Conservation (phyloP, 2,113 vertebrate genomes). For the Plectropomus leopardus region DNA sequence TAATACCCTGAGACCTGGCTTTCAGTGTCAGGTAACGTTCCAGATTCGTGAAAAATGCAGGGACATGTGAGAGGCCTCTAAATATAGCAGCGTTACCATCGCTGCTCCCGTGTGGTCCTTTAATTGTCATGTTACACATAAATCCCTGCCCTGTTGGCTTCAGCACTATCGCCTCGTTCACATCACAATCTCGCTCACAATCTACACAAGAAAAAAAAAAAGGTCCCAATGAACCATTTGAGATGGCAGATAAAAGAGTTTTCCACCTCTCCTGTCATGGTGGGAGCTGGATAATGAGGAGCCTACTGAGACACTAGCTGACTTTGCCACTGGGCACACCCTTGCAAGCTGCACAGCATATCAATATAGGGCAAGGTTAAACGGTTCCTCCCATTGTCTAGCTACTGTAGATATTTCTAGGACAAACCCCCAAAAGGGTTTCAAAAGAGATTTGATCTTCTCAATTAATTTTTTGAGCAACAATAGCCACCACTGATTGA, state of each 20-base stretch:
- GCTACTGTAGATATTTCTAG: slow-evolving; percentile 72
- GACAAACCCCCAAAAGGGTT: slow-evolving; percentile 60
- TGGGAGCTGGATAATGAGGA: slow-evolving; percentile 75
- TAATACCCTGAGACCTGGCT: slow-evolving; percentile 62
- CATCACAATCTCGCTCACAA: slow-evolving; percentile 29
- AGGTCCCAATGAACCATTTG: slow-evolving; percentile 52
- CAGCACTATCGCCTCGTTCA: slow-evolving; percentile 19
- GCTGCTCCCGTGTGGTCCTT: slow-evolving; percentile 67
- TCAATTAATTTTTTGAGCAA: slow-evolving; percentile 57
- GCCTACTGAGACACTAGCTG: slow-evolving; percentile 73
- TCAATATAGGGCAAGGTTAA: slow-evolving; percentile 83
- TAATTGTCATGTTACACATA: slow-evolving; percentile 67
- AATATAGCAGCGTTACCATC: slow-evolving; percentile 78
- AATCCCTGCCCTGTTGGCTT: slow-evolving; percentile 52
- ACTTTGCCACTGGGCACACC: slow-evolving; percentile 82
- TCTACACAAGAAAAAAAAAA: slow-evolving; percentile 44
- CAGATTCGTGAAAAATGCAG: slow-evolving; percentile 82
- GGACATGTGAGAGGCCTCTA: slow-evolving; percentile 82
- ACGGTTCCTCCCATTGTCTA: slow-evolving; percentile 68
- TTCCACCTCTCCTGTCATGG: slow-evolving; percentile 73
- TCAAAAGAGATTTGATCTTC: slow-evolving; percentile 45
- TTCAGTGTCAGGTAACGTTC: slow-evolving; percentile 80
- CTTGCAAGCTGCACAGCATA: slow-evolving; percentile 57
- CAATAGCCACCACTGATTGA: slow-evolving; percentile 25
- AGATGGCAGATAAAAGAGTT: slow-evolving; percentile 67